A percentile compares a stretch with the other conserved stretches of the same genome.
Conservation (phyloP, 2,888 invertebrate species). For the Hypselothyrea guttata region DNA sequence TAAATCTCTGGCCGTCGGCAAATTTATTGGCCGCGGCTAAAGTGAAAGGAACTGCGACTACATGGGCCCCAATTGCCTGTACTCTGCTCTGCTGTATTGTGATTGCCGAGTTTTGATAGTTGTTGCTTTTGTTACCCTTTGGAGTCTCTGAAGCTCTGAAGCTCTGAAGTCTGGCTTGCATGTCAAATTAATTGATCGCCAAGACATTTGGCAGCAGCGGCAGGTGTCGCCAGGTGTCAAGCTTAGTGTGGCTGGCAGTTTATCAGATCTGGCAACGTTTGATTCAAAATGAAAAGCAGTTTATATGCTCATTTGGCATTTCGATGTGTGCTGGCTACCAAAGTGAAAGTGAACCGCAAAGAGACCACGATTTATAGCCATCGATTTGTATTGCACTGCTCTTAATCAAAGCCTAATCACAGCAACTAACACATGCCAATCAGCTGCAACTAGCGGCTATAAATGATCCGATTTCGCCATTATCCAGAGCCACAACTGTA, state of each 20-base stretch:
- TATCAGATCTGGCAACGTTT: conserved; percentile 50
- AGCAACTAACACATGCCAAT: conserved; percentile 55
- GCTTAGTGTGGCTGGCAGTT: conserved; percentile 23
- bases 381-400: conserved; percentile 26
- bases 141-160: conserved; percentile 9
- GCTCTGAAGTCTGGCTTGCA: conserved; percentile 50
- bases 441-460: conserved; percentile 26
- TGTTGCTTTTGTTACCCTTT: conserved; percentile 57
- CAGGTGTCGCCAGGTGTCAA: conserved; percentile 65
- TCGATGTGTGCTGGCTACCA: conserved; percentile 14
- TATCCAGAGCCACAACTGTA: conserved; percentile 8
- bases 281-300: conserved; percentile 66
- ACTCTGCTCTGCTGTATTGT: background rate
- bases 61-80: conserved; percentile 36
- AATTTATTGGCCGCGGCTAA: conserved; percentile 58
- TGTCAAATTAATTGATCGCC: conserved; percentile 73
- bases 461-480: conserved; percentile 20
- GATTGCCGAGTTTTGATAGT: conserved; percentile 4
- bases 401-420: conserved; percentile 51
- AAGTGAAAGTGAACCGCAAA: conserved; percentile 60
- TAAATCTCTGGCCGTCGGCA: conserved; percentile 27
- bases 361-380: conserved; percentile 47
- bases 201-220: conserved; percentile 43
- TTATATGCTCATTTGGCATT: conserved; percentile 42
- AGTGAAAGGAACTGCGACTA: conserved; percentile 71